Conservation (phyloP, 2,888 invertebrate species). For the Cetonia aurata region DNA sequence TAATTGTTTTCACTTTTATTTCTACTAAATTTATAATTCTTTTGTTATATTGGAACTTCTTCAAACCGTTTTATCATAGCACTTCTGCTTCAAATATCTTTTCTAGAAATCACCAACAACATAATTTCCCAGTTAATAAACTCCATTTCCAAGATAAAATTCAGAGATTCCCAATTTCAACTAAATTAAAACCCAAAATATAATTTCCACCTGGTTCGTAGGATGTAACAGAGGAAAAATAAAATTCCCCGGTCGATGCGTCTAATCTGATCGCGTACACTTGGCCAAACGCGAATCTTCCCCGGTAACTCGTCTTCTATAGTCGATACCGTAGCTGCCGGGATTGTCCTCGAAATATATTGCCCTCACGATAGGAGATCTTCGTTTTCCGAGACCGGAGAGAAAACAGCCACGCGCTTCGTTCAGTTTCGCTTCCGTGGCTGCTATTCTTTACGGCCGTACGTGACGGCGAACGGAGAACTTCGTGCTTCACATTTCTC, state of each 20-base stretch:
- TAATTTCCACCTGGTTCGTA: neutral
- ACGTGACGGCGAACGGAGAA: constrained; percentile 14
- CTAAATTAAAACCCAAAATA: constrained; percentile 1
- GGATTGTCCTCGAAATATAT: constrained; percentile 29
- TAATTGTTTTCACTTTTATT: too few species aligned
- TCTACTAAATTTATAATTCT: too few species aligned
- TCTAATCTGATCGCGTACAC: constrained; percentile 19
- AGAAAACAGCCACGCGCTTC: constrained; percentile 4
- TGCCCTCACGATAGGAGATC: constrained; percentile 25
- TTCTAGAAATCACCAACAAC: too few species aligned
- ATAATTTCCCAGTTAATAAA: too few species aligned
- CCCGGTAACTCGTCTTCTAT: constrained; percentile 9
- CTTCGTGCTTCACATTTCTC: constrained; percentile 16
- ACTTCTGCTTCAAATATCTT: too few species aligned
- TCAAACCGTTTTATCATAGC: too few species aligned
- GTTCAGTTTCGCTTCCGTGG: neutral
- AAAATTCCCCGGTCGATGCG: neutral
- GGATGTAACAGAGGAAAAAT: neutral
- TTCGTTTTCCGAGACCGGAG: constrained; percentile 1
- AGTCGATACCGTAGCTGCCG: neutral
- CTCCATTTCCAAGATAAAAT: too few species aligned
- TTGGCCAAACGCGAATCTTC: constrained; percentile 19
- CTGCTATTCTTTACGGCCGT: constrained; percentile 18
- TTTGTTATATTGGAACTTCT: too few species aligned
- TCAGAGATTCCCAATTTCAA: neutral